Base-by-base conservation (phyloP, 2,888 invertebrate species). In the Cremastobaeus sp. region DNA sequence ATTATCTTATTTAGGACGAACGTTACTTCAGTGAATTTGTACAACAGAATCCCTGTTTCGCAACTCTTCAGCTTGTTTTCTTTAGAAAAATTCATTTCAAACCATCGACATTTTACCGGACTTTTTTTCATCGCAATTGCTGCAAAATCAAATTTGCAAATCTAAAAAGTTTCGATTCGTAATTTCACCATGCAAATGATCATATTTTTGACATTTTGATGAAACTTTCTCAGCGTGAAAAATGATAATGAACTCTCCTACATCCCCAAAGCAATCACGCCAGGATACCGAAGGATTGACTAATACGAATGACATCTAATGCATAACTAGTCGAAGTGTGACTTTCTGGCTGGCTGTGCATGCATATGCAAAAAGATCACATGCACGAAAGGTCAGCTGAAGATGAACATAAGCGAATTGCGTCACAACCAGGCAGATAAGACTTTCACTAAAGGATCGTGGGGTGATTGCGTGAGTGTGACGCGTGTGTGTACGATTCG, bases 401-500 rank as follows among this genome's bases (percentile, higher is more conserved):
- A 78, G 77, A 81, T 72, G 79, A 78, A 60, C 60, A 69, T 73
- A 65, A 66, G 65, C 50, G 35, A 54, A 77, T 82, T 83, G 79
- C 82, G 70, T 82, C 79, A 82, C 60, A 17, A 50, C 43, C 21
- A 57, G 64, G 43, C 45, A 77, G 76, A 78, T 79, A 77, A 78
- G 76, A 83, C 82, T 83, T 83, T 83, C 82, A 82, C 82, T 77
- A 52, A 71, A 55, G 48, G 65, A 54, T 68, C 64, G 65, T 57
- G 34, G 41, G 64, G 55, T 30, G 28, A 52, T 34, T 64, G 65
- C 50, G 60, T 57, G 72, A 66, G 50, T 72, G 68, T 69, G 48
- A 41, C 55, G 37, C 55, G 47, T 48, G 45, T 43, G 64, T 41
- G n/a, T 37, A 21, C 47, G 25, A 8, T 9, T 50, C 11, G 5